Conservation (phyloP, 2,797 vertebrate genomes). For the Cyprinodon diabolis region DNA sequence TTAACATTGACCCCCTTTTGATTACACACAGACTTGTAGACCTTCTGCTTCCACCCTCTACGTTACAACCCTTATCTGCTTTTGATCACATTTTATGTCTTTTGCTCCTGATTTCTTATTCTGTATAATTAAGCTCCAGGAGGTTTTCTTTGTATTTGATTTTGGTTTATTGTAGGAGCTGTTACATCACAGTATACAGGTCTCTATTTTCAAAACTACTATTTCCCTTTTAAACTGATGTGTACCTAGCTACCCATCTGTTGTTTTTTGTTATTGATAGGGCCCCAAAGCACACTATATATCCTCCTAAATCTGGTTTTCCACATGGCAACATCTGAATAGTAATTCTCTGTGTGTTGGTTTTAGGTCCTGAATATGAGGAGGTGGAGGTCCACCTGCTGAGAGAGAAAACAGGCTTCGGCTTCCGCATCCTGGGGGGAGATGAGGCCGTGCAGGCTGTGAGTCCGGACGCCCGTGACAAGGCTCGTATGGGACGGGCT, state of each 20-base stretch:
- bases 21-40: background rate
- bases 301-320: background rate
- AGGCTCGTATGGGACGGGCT: conserved; percentile 88
- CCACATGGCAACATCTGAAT: background rate
- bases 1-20: background rate
- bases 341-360: background rate
- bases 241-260: background rate
- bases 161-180: background rate
- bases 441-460: conserved; percentile 99
- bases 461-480: conserved; percentile 90
- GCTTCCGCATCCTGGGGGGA: conserved; percentile 98
- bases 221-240: background rate
- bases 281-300: background rate
- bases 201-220: background rate
- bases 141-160: background rate
- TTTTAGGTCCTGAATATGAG: conserved; percentile 92
- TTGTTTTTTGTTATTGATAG: background rate
- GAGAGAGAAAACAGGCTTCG: conserved; percentile 98
- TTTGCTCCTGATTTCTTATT: background rate
- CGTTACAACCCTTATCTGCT: background rate
- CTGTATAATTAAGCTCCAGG: background rate
- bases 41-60: background rate
- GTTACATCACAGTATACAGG: background rate
- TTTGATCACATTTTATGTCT: background rate
- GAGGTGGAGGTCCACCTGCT: conserved; percentile 97